phyloP scores from a whole-genome alignment of 2,797 vertebrate species.

The Tragopan temminckii region DNA sequence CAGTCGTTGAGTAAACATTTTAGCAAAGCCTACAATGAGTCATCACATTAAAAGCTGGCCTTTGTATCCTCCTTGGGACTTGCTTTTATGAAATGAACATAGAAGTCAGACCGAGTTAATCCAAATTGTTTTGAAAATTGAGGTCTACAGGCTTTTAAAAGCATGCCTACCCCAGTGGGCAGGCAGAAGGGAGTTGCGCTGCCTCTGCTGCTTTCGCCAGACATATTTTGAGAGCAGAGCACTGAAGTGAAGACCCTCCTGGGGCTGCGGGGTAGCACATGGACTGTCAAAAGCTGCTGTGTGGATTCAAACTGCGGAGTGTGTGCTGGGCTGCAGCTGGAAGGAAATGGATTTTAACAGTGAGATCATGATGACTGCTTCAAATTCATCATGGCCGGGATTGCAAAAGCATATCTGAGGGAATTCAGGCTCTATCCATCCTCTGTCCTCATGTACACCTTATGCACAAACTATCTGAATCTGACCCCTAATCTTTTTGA shows the following conservation, averaged over 20 bases:
- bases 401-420: background rate
- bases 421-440: background rate
- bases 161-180: background rate
- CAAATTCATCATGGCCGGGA: background rate
- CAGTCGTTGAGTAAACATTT: conserved; percentile 15
- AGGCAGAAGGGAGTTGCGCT: background rate
- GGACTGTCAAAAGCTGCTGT: background rate
- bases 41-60: conserved; percentile 12
- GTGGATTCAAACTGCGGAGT: background rate
- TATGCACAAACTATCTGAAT: background rate
- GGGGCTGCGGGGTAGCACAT: background rate
- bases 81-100: background rate
- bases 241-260: background rate
- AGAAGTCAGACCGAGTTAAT: conserved; percentile 18
- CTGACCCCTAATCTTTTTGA: background rate
- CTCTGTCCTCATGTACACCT: background rate
- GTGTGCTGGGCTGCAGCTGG: background rate
- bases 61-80: background rate
- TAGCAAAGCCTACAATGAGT: background rate
- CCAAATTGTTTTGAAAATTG: background rate
- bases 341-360: background rate
- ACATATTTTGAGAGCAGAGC: background rate
- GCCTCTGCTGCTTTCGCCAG: background rate
- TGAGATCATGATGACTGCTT: background rate
- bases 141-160: background rate